phyloP scores from a whole-genome alignment of 2,888 invertebrate genomes.

The Pteria penguin region DNA sequence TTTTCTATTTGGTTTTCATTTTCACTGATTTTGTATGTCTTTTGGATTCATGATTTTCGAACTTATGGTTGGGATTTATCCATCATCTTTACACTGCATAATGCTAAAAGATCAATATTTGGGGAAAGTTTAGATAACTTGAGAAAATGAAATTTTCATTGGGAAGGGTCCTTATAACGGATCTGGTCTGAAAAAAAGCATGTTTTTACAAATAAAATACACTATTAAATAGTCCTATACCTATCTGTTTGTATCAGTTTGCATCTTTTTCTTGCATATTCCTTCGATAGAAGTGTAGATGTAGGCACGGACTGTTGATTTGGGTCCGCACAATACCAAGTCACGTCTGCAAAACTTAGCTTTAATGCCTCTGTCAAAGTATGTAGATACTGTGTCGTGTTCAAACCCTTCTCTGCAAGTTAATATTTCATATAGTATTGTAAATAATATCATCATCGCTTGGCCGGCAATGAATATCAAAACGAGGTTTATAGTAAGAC shows the following conservation, averaged over 20 bases:
- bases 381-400: conserved; percentile 79
- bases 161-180: no score
- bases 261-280: conserved; percentile 75
- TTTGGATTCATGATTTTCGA: no score
- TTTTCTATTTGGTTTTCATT: no score
- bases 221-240: no score
- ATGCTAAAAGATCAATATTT: no score
- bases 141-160: neutral
- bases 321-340: conserved; percentile 77
- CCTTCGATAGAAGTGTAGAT: conserved; percentile 73
- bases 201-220: neutral
- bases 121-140: no score
- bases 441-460: no score
- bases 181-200: no score
- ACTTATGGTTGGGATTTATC: no score
- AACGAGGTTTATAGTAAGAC: neutral
- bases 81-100: no score
- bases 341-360: conserved; percentile 78
- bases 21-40: no score
- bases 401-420: conserved; percentile 75
- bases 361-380: conserved; percentile 78
- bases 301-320: conserved; percentile 68
- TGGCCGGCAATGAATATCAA: neutral
- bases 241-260: conserved; percentile 69
- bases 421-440: no score